A percentile compares a stretch with the other conserved stretches of the same genome.
phyloP scores from a whole-genome alignment of 2,888 invertebrate genomes.

The Agonopterix alstromeriana region DNA sequence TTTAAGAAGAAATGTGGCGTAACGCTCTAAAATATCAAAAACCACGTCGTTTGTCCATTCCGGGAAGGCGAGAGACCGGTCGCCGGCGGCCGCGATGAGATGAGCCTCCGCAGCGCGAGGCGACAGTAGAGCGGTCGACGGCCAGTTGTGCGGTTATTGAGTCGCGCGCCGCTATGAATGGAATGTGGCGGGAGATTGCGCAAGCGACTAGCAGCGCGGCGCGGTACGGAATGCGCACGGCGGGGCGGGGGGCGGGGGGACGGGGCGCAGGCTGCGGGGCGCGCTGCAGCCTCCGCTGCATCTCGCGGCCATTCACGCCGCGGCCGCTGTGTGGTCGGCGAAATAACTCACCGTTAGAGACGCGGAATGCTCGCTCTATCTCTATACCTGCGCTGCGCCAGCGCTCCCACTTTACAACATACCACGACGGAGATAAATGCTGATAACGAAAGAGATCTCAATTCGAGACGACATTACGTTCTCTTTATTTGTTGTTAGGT shows the following conservation, averaged over 20 bases:
- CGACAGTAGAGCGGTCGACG: background rate
- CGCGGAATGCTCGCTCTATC: slow-evolving; percentile 69
- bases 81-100: slow-evolving; percentile 9
- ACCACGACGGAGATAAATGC: slow-evolving; percentile 30
- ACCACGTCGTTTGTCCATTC: slow-evolving; percentile 54
- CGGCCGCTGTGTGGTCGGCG: slow-evolving; percentile 50
- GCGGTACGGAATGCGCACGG: slow-evolving; percentile 48
- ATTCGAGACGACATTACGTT: slow-evolving; percentile 22
- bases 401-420: slow-evolving; percentile 30
- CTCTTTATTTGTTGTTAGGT: slow-evolving; percentile 15
- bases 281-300: slow-evolving; percentile 61
- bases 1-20: slow-evolving; percentile 70
- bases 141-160: background rate
- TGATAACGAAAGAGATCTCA: slow-evolving; percentile 35
- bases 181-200: slow-evolving; percentile 73
- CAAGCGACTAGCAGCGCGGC: slow-evolving; percentile 56
- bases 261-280: slow-evolving; percentile 35
- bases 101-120: background rate
- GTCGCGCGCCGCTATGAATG: slow-evolving; percentile 57
- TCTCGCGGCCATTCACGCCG: slow-evolving; percentile 71
- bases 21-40: slow-evolving; percentile 69
- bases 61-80: slow-evolving; percentile 37
- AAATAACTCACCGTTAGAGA: slow-evolving; percentile 73
- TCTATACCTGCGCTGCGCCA: slow-evolving; percentile 34
- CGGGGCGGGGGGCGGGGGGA: slow-evolving; percentile 10